Percentiles rank a stretch among this genome's conserved stretches.
phyloP scores from a whole-genome alignment of 2,888 invertebrate species.

The Hedya salicella region DNA sequence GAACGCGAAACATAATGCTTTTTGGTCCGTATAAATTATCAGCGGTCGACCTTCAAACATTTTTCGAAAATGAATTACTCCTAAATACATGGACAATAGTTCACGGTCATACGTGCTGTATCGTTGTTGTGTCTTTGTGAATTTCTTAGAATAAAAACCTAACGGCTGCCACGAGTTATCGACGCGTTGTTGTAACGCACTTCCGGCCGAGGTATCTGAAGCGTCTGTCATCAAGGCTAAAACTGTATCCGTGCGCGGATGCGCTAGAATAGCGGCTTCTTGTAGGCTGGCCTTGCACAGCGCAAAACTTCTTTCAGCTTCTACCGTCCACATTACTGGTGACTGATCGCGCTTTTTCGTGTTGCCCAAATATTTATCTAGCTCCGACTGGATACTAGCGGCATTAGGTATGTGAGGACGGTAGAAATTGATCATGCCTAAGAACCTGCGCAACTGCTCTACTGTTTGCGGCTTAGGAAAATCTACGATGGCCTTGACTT shows the following conservation, averaged over 20 bases:
- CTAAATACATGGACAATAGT: neutral
- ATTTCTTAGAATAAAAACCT: conserved; percentile 47
- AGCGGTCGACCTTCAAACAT: conserved; percentile 42
- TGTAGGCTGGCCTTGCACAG: conserved; percentile 11
- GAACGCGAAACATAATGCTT: conserved; percentile 1
- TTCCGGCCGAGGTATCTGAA: conserved; percentile 45
- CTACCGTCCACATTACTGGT: neutral
- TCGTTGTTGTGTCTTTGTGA: no score
- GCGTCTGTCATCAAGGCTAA: conserved; percentile 47
- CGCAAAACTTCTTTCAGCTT: neutral
- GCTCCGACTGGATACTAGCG: no score
- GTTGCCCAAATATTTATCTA: no score
- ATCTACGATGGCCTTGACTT: neutral
- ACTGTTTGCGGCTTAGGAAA: neutral
- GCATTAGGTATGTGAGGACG: neutral
- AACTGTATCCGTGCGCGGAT: conserved; percentile 25
- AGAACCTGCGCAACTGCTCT: neutral
- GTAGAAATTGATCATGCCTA: neutral
- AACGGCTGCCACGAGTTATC: conserved; percentile 44
- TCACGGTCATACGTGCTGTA: no score
- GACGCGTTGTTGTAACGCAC: conserved; percentile 45
- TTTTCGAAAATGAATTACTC: conserved; percentile 45
- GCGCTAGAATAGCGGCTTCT: conserved; percentile 34
- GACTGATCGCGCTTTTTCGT: neutral
- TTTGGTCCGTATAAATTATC: conserved; percentile 14